Percentiles rank a stretch among this genome's conserved stretches.
These are phyloP conservation scores for Sebastes trivittatus DNA, from an alignment of 2,797 vertebrate genomes.

Conservation along the genomic window DNA sequence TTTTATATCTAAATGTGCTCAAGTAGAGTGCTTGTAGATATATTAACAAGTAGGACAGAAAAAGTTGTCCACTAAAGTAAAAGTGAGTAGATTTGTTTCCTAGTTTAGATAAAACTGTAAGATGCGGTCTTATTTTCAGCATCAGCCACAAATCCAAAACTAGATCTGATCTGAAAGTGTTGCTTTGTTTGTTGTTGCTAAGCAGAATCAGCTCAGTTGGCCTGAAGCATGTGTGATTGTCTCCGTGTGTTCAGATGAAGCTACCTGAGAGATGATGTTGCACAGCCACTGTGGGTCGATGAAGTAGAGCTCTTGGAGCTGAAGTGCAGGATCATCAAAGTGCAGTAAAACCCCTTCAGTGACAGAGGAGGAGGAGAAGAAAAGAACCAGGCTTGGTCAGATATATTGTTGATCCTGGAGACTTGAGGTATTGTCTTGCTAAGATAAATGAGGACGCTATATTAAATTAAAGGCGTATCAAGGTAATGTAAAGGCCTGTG, in stretches of 20 bases:
- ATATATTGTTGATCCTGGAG: background rate
- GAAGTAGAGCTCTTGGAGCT: slow-evolving; percentile 93
- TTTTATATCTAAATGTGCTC: too few species aligned
- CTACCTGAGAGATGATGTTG: slow-evolving; percentile 94
- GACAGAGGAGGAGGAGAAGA: background rate
- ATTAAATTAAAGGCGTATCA: background rate
- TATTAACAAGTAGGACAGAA: background rate
- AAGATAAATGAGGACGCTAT: background rate
- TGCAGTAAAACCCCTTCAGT: slow-evolving; percentile 91
- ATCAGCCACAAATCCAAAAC: background rate
- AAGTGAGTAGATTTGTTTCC: background rate
- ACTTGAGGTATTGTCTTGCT: background rate
- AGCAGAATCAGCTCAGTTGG: background rate
- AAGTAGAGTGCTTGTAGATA: background rate
- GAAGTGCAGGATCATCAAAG: slow-evolving; percentile 93
- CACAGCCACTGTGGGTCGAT: slow-evolving; percentile 97
- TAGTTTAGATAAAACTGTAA: background rate
- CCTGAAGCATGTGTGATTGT: background rate
- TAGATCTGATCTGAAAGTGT: background rate
- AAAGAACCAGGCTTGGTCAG: background rate
- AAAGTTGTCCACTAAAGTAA: background rate
- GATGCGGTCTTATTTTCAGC: background rate
- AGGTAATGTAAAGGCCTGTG: background rate
- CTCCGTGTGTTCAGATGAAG: background rate
- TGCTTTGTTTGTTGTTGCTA: background rate